phyloP scores from a whole-genome alignment of 2,113 vertebrate species.

The Malurus elegans region DNA sequence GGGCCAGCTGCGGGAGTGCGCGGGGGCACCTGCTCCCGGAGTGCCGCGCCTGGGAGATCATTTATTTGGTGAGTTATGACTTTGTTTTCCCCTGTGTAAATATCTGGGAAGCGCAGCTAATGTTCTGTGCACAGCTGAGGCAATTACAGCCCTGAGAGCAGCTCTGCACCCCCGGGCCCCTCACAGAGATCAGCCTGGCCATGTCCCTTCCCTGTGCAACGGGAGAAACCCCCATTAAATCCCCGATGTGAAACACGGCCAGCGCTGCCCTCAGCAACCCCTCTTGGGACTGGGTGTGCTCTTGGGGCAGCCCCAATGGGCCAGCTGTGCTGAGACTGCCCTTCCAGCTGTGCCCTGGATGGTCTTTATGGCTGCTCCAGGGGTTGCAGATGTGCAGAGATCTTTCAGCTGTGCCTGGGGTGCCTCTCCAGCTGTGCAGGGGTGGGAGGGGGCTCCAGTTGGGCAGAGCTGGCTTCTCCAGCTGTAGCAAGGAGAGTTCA shows the following conservation, averaged over 20 bases:
- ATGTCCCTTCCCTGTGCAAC: fast-evolving
- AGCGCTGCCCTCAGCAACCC: background rate
- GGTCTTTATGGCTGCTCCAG: background rate
- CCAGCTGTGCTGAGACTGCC: background rate
- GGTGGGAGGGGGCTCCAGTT: background rate
- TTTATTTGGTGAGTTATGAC: constrained; percentile 54
- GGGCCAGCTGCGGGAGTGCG: fast-evolving
- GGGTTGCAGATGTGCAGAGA: background rate
- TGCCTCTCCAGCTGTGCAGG: background rate
- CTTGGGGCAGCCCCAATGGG: background rate
- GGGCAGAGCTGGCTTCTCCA: background rate
- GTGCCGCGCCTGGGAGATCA: background rate
- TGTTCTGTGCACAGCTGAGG: constrained; percentile 23
- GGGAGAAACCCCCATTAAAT: background rate
- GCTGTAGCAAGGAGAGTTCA: background rate
- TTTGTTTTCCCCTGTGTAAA: constrained; percentile 60
- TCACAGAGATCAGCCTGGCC: background rate
- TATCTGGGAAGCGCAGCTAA: constrained; percentile 43
- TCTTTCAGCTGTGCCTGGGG: background rate
- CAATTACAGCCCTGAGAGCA: background rate
- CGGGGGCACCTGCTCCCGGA: fast-evolving
- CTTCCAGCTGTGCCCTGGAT: background rate
- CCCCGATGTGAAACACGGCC: fast-evolving
- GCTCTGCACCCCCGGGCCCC: background rate
- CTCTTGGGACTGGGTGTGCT: background rate